Base-by-base conservation (phyloP, 2,113 vertebrate genomes). In the Stictonetta naevosa region DNA sequence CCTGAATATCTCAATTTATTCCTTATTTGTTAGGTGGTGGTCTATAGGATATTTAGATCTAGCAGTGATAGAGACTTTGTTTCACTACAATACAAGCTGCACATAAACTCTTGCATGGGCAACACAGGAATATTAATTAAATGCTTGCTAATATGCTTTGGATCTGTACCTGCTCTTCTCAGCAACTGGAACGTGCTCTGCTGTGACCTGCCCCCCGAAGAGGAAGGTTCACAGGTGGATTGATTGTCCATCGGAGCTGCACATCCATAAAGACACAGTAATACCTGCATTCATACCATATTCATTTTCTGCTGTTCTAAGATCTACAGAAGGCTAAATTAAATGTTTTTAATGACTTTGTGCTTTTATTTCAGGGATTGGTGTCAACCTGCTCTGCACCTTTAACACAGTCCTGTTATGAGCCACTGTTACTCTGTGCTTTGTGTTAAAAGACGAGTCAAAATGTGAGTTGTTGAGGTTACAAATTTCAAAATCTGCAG, bases 401-500 rank as follows among this genome's bases (percentile, higher is more conserved):
- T 53, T 38, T 23, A 34, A 62, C 80, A 66, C 23, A 6, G 83
- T 44, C 68, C 20, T 7, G 36, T 21, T n/a, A 5, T 46, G 69
- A 88, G 69, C 63, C 19, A 4, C 1, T 4, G 59, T n/a, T 21
- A 3, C 13, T 31, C 50, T 2, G 34, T 6, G 16, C 69, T 31
- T 4, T 2, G 15, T 5, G 3, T 18, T 19, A 42, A 10, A 19
- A 25, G 62, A 18, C 50, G 42, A 14, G 25, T 13, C 46, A 33
- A 4, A 31, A 6, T 0, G 3, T 1, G n/a, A 48, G 82, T 4
- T 1, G 2, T 21, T 12, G 38, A 33, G 53, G 71, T 40, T 42
- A 9, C 0, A 1, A 7, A 4, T 18, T 63, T 46, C 28, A 5
- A 3, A 34, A 31, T 0, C 7, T 40, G 69, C 26, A 3, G 3